These are phyloP conservation scores for Hemibagrus wyckioides DNA, from an alignment of 2,113 vertebrate species.

Conservation along the genomic window DNA sequence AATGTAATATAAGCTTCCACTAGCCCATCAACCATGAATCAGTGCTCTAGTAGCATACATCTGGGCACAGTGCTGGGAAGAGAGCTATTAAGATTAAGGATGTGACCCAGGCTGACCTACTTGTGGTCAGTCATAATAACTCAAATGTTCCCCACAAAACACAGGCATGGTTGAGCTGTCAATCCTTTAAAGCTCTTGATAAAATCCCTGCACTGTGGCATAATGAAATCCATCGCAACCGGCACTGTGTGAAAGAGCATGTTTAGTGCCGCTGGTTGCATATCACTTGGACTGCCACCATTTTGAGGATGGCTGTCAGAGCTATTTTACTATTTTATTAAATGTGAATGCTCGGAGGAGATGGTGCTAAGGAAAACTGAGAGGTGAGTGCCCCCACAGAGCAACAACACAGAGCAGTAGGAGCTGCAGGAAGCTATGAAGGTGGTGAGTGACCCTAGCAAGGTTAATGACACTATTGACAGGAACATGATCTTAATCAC, in stretches of 20 bases:
- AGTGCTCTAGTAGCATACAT: not conserved
- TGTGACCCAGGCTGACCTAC: not conserved
- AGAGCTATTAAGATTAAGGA: not conserved
- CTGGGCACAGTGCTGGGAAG: not conserved
- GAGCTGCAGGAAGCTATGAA: too few species aligned
- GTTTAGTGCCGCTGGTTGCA: not conserved
- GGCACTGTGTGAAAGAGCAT: not conserved
- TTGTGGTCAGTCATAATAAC: not conserved
- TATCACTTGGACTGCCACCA: not conserved
- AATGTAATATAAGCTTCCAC: not conserved
- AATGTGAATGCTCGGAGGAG: not conserved
- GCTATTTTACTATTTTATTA: constrained; percentile 11
- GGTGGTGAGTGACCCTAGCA: not conserved
- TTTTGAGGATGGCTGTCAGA: not conserved
- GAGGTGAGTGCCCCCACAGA: not conserved
- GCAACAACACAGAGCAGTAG: not conserved
- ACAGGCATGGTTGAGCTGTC: not conserved
- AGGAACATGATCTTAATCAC: not conserved
- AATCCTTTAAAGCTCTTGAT: not conserved
- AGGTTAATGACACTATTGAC: not conserved
- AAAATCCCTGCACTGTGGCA: not conserved
- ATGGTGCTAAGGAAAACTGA: not conserved
- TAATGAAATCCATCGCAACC: not conserved
- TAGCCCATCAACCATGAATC: not conserved
- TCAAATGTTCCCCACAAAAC: not conserved